These are phyloP conservation scores for Entelurus aequoreus DNA, from an alignment of 2,113 vertebrate species.

Conservation along the genomic window DNA sequence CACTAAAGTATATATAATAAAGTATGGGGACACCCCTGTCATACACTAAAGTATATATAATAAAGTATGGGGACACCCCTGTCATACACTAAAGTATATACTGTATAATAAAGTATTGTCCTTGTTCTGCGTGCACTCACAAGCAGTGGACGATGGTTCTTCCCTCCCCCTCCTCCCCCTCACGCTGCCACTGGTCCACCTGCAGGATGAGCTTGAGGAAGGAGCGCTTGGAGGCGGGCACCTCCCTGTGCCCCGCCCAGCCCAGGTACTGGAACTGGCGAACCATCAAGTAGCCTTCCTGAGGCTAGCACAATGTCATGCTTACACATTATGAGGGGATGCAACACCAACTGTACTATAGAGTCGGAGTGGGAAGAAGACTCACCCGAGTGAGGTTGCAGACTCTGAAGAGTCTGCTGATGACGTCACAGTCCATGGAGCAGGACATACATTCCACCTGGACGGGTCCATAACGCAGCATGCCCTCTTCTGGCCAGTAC, in stretches of 20 bases:
- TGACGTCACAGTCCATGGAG: conserved; percentile 96
- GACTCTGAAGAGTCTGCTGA: conserved; percentile 96
- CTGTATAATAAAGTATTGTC: too few species aligned
- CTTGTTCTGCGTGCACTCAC: conserved; percentile 72
- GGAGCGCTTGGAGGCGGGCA: conserved; percentile 93
- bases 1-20: too few species aligned
- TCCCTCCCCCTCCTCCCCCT: conserved; percentile 95
- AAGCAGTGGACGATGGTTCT: conserved; percentile 94
- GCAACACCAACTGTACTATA: too few species aligned
- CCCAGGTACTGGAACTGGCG: conserved; percentile 98
- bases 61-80: too few species aligned
- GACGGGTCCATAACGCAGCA: conserved; percentile 90
- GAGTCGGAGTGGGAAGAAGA: neutral
- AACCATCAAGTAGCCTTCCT: conserved; percentile 98
- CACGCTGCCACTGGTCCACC: conserved; percentile 98
- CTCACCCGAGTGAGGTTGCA: conserved; percentile 96
- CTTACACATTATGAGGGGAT: too few species aligned
- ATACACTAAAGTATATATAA: too few species aligned
- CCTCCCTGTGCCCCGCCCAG: conserved; percentile 92
- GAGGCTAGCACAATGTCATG: conserved; percentile 72
- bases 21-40: too few species aligned
- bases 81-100: too few species aligned
- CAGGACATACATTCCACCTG: conserved; percentile 98
- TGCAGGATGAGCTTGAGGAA: conserved; percentile 97
- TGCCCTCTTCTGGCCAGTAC: conserved; percentile 97